Evolutionary conservation across 2,888 invertebrate genomes (phyloP), one percentile per base, ranked within the genome.

Genomic region (Drosophila ustulata): DNA sequence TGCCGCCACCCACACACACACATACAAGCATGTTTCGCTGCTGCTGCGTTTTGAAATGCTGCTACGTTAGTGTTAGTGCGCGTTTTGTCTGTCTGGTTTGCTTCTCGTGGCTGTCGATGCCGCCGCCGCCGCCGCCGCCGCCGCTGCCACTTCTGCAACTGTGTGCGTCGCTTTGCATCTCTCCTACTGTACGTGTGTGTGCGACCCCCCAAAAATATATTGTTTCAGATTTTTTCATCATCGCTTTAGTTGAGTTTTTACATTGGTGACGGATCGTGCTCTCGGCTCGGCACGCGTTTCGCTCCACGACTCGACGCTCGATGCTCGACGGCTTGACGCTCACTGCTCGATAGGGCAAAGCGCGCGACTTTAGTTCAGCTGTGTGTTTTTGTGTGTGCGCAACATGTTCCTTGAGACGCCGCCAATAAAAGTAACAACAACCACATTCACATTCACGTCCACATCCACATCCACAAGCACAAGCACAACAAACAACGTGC

Each of bases 171-270:
- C 80, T 79, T 82, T 89, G 87, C 80, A 78, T 83, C 71, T 73
- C 67, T 61, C 51, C 30, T 30, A 26, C 26, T 69, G 37, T 64
- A 57, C 45, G 55, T 62, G 23, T 53, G 82, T 63, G 63, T 75
- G 69, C 76, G 87, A 78, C 89, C 91, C 91, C 91, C 91, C 86
- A 88, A 91, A 91, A 92, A 92, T 92, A 92, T 92, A 92, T 92
- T 92, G 92, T 92, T 92, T 92, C 92, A 92, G 92, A 91, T 92
- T 92, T 92, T 92, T 92, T 92, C 92, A 91, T 90, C 91, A 91
- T 87, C 92, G 91, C 91, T 92, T 92, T 92, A 92, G 92, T 92
- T 91, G 92, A 92, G 92, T 92, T 92, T 92, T 92, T 92, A 92
- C 92, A 92, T 92, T 91, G 92, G 92, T 92, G 92, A 92, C 91